Evolutionary conservation across 2,113 vertebrate genomes (phyloP).

Genomic region (human (Homo sapiens)): DNA sequence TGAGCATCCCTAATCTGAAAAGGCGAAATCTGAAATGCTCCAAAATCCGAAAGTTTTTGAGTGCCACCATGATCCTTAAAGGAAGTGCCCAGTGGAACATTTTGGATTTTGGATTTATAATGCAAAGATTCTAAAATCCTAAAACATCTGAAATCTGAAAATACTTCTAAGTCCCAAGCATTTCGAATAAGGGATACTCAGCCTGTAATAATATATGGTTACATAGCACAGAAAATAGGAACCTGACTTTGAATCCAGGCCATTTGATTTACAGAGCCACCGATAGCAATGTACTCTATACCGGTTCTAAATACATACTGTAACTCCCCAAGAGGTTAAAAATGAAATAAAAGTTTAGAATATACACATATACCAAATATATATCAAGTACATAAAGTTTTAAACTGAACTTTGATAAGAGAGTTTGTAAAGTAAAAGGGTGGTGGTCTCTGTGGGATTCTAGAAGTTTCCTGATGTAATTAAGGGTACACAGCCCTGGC

Average conservation of each 20-base stretch:
- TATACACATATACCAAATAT: background rate
- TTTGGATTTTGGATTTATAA: background rate
- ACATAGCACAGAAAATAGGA: background rate
- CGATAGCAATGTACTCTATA: background rate
- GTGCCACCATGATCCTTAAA: background rate
- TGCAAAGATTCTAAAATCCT: background rate
- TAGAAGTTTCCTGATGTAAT: background rate
- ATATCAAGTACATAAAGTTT: background rate
- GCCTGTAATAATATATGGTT: background rate
- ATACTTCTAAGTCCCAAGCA: background rate
- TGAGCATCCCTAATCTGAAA: background rate
- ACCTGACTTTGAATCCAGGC: background rate
- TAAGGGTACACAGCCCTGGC: background rate
- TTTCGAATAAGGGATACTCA: background rate
- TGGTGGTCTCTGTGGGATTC: background rate
- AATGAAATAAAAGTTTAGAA: background rate
- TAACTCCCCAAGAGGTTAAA: background rate
- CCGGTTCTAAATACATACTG: background rate
- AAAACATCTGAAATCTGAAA: background rate
- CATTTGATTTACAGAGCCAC: background rate
- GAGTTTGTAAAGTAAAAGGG: background rate
- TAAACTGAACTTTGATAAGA: background rate
- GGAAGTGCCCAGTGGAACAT: background rate
- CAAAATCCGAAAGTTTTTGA: background rate
- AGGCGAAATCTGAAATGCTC: background rate